Conservation (phyloP, 1,140 invertebrate species). For the Melipona quadrifasciata region DNA sequence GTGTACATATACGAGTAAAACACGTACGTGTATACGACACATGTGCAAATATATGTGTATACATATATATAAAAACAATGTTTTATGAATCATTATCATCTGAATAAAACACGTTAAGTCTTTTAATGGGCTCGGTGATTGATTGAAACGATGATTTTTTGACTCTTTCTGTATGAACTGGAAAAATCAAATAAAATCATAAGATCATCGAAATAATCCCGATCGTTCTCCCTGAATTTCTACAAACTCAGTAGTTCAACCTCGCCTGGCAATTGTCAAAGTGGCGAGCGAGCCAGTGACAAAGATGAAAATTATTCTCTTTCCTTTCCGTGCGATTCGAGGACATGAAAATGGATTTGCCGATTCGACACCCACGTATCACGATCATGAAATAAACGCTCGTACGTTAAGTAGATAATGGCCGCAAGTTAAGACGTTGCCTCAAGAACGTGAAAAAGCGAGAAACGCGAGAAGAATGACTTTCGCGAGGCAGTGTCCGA, state of each 20-base stretch:
- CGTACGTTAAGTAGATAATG: too few species aligned
- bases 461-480: not conserved
- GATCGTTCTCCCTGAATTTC: not conserved
- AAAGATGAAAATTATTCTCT: too few species aligned
- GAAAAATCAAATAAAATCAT: slow-evolving; percentile 2
- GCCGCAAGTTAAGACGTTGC: too few species aligned
- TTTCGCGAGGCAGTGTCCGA: not conserved
- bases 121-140: slow-evolving; percentile 64
- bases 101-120: slow-evolving; percentile 76
- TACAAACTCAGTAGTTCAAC: not conserved
- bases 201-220: not conserved
- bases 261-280: too few species aligned
- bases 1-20: too few species aligned
- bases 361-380: too few species aligned
- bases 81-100: slow-evolving; percentile 76
- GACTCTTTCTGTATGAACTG: not conserved
- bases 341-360: too few species aligned
- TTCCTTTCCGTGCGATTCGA: too few species aligned
- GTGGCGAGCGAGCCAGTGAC: too few species aligned
- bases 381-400: too few species aligned
- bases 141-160: slow-evolving; percentile 8
- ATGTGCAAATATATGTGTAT: slow-evolving; percentile 1
- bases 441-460: too few species aligned
- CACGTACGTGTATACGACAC: too few species aligned
- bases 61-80: slow-evolving; percentile 71